Percentiles rank a stretch among this genome's conserved stretches.
phyloP scores from a whole-genome alignment of 2,113 vertebrate genomes.

The Gymnogyps californianus region DNA sequence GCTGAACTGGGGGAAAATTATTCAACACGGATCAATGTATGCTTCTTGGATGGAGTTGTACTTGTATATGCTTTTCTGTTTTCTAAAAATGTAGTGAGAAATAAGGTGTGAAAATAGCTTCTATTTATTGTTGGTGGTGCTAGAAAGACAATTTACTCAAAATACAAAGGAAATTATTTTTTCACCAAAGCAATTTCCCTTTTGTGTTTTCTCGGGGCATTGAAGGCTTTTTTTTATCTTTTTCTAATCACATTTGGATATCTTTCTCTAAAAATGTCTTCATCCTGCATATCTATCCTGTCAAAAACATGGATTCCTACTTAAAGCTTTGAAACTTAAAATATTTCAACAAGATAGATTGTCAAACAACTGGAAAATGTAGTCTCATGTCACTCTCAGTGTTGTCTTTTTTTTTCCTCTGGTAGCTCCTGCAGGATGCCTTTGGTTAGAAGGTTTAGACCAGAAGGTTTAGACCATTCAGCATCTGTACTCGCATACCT shows the following conservation, averaged over 20 bases:
- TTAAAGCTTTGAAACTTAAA: neutral
- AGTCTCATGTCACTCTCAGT: accelerated
- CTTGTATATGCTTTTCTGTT: neutral
- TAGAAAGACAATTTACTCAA: neutral
- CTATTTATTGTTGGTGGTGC: neutral
- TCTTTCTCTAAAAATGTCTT: neutral
- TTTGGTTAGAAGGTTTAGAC: neutral
- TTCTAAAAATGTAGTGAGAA: neutral
- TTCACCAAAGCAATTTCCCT: neutral
- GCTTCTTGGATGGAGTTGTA: neutral
- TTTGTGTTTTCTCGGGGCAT: neutral
- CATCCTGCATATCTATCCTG: too few relatives aligned
- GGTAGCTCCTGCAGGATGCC: neutral
- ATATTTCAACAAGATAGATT: neutral
- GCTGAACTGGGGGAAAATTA: neutral
- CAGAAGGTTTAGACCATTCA: neutral
- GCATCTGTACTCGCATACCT: accelerated
- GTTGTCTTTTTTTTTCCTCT: neutral
- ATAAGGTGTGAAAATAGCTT: neutral
- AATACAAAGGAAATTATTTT: neutral
- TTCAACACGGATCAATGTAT: accelerated
- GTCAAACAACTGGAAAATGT: neutral
- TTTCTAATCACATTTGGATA: neutral
- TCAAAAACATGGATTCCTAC: neutral
- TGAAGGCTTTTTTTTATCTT: neutral